phyloP scores from a whole-genome alignment of 2,797 vertebrate species.

The Pangasius macronema region DNA sequence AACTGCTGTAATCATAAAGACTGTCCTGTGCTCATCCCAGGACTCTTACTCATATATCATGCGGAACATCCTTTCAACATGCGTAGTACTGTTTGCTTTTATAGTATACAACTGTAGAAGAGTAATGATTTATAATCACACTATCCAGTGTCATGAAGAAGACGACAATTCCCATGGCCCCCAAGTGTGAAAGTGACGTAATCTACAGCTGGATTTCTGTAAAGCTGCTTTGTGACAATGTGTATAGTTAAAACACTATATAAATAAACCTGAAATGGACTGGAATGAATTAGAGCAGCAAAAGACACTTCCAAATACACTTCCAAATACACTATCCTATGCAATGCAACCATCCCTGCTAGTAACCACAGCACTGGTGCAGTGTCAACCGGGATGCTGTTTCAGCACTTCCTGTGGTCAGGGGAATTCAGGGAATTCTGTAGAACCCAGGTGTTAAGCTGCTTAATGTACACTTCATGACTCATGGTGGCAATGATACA shows the following conservation, averaged over 20 bases:
- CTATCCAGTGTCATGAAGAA: background rate
- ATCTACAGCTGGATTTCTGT: background rate
- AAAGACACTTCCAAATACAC: background rate
- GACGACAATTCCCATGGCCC: background rate
- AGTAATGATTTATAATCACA: background rate
- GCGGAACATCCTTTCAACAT: background rate
- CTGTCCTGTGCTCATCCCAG: background rate
- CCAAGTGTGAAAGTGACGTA: background rate
- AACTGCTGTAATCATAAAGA: background rate
- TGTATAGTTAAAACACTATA: background rate
- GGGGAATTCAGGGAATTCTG: constrained; percentile 19
- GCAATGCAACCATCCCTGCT: background rate
- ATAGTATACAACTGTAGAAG: background rate
- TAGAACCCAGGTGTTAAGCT: constrained; percentile 5
- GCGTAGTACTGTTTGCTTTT: background rate
- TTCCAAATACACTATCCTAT: background rate
- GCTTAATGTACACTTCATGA: background rate
- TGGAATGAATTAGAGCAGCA: background rate
- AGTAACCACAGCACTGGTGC: background rate
- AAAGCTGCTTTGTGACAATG: background rate
- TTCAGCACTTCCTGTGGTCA: constrained; percentile 16
- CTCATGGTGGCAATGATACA: background rate
- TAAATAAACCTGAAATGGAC: background rate
- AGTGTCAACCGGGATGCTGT: background rate
- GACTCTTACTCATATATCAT: background rate